Percentiles rank a stretch among this genome's conserved stretches.
phyloP scores from a whole-genome alignment of 1,140 invertebrate species.

The Dreissena rostriformis region DNA sequence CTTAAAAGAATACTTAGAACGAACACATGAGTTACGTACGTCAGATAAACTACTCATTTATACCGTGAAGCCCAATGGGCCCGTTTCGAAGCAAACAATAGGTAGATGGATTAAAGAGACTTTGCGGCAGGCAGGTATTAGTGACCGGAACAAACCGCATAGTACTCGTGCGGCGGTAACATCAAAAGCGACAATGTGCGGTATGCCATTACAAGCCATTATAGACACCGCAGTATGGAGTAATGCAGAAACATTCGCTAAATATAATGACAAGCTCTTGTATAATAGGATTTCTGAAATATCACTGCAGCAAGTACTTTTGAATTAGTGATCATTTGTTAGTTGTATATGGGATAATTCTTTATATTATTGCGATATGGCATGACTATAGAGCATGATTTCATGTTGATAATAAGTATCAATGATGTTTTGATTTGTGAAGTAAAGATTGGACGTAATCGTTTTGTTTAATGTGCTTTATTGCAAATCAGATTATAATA shows the following conservation, averaged over 20 bases:
- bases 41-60: background rate
- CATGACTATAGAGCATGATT: too few species aligned
- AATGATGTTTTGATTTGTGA: too few species aligned
- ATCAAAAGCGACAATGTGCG: background rate
- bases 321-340: too few species aligned
- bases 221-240: background rate
- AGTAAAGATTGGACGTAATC: too few species aligned
- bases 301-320: too few species aligned
- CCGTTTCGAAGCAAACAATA: background rate
- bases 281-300: too few species aligned
- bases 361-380: too few species aligned
- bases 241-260: constrained; percentile 11
- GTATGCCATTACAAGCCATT: background rate
- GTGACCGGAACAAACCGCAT: background rate
- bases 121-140: background rate
- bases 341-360: too few species aligned
- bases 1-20: constrained; percentile 6
- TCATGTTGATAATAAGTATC: too few species aligned
- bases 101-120: constrained; percentile 1
- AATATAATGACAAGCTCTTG: background rate
- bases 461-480: too few species aligned
- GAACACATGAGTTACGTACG: background rate
- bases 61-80: background rate
- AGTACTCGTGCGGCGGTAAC: background rate
- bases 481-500: too few species aligned